Evolutionary conservation across 2,888 invertebrate species (phyloP).

Genomic region (Eupithecia subfuscata): DNA sequence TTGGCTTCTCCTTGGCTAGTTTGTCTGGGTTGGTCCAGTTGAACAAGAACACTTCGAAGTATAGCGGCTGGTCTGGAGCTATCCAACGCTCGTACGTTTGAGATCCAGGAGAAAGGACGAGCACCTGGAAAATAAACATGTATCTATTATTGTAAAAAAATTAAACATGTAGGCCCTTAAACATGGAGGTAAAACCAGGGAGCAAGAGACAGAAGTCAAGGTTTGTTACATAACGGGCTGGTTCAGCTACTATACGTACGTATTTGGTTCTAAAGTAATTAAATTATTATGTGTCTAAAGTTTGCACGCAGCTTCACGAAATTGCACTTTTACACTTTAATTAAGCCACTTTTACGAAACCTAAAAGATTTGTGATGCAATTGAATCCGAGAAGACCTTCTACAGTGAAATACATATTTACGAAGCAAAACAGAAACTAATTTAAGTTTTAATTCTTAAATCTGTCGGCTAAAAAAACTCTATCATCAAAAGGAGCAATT

Average conservation of each 20-base stretch:
- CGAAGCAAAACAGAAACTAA: background rate
- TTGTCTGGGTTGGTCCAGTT: constrained; percentile 92
- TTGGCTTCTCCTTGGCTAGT: constrained; percentile 79
- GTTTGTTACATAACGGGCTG: no score
- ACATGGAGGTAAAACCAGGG: background rate
- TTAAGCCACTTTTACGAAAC: no score
- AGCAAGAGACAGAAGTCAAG: no score
- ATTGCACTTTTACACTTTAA: no score
- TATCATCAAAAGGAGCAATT: no score
- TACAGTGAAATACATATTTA: background rate
- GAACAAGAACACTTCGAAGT: constrained; percentile 88
- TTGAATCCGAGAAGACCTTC: background rate
- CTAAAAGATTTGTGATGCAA: background rate
- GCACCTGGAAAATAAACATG: constrained; percentile 75
- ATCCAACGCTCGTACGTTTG: constrained; percentile 88
- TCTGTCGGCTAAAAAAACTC: background rate
- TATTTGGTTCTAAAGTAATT: no score
- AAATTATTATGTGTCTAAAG: no score
- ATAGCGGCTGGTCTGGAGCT: constrained; percentile 86
- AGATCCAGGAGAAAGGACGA: constrained; percentile 85
- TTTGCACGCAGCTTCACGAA: no score
- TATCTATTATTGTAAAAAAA: background rate
- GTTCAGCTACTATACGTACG: no score
- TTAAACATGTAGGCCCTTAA: background rate
- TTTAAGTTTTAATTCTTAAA: background rate